phyloP scores from a whole-genome alignment of 2,888 invertebrate genomes.

The Parapristionchus giblindavisi region DNA sequence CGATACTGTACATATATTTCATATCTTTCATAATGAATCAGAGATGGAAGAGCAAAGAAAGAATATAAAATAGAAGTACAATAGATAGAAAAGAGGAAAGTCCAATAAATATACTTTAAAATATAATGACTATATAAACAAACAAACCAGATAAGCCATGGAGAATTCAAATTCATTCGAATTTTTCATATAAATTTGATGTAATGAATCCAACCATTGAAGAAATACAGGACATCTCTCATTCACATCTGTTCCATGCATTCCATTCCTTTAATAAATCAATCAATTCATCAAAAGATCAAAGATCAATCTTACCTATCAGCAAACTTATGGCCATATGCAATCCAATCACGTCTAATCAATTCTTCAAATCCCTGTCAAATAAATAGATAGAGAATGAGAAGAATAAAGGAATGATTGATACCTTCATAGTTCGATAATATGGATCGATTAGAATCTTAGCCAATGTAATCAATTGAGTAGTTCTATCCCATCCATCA shows the following conservation, averaged over 20 bases:
- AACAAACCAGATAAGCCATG: conserved; percentile 83
- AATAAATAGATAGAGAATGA: conserved; percentile 19
- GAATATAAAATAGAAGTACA: too few species aligned
- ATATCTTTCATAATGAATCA: too few species aligned
- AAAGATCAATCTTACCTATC: conserved; percentile 70
- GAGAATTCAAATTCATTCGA: conserved; percentile 95
- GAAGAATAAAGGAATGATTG: conserved; percentile 31
- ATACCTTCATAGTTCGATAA: conserved; percentile 87
- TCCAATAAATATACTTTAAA: too few species aligned
- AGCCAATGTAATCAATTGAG: conserved; percentile 92
- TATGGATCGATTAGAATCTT: conserved; percentile 91
- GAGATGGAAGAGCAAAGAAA: too few species aligned
- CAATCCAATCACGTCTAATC: conserved; percentile 94
- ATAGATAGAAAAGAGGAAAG: too few species aligned
- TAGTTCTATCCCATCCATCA: conserved; percentile 98
- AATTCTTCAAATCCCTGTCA: conserved; percentile 91
- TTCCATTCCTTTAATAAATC: conserved; percentile 38
- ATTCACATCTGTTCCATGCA: conserved; percentile 78
- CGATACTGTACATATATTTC: too few species aligned
- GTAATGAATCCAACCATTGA: conserved; percentile 96
- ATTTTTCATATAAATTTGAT: conserved; percentile 78
- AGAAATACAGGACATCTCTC: conserved; percentile 96
- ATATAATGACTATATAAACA: too few species aligned
- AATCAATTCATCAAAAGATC: too few species aligned
- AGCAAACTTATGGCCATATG: conserved; percentile 97